Evolutionary conservation across 1,140 invertebrate genomes (phyloP), one percentile per base, ranked within the genome.

Genomic region (Marisa cornuarietis): DNA sequence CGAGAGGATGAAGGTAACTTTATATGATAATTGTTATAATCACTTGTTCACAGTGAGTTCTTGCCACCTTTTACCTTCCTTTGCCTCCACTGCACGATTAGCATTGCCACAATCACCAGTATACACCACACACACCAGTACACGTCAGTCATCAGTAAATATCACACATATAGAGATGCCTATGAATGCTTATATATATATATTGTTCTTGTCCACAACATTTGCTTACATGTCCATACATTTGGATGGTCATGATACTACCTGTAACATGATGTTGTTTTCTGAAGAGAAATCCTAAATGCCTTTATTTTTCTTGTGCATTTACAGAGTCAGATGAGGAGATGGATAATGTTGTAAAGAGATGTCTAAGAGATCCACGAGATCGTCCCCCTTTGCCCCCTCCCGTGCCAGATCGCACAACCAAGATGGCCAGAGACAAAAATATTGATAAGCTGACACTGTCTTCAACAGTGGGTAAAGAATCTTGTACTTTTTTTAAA

Each of bases 311-410:
- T n/a, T 24, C 11, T 62, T 26, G 22, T 75, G n/a, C 49, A 2
- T 74, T 20, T 14, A n/a, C 63, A 76, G 75, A 65, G 24, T 76
- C 75, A 9, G 75, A 66, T 42, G 75, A 76, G 51, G 75, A 76
- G 63, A 76, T 76, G 75, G 63, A 65, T 24, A n/a, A n/a, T 20
- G 62, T 76, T 14, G 62, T 76, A 49, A 65, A 24, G 13, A 13
- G 65, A 68, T 51, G 61, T 42, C 63, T 58, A 5, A 58, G 54
- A 20, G 75, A 76, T 49, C 42, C 62, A 31, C 75, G 42, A 49
- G 58, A 66, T 22, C 62, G 75, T 6, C 75, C 75, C 22, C 75
- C 75, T 13, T 61, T 49, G 75, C 62, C 75, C 7, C 75, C 75
- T 11, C 75, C 75, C 11, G 75, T 76, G 9, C 75, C 75, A 14